Evolutionary conservation across 2,888 invertebrate species (phyloP).

Genomic region (Sceliomorpha sp.): DNA sequence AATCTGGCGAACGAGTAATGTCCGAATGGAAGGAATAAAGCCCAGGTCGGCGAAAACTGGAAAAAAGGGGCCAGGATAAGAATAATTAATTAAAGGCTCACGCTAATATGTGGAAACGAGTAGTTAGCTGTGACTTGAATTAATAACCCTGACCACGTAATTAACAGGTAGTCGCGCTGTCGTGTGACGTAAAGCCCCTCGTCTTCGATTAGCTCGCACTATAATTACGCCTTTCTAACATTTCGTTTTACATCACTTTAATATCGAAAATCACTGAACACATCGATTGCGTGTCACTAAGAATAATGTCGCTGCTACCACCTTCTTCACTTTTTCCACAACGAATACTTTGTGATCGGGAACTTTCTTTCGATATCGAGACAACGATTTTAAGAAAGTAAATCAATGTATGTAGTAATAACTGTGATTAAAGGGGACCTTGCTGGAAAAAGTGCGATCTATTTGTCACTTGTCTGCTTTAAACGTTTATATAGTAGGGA

Average conservation of each 20-base stretch:
- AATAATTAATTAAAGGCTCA: conserved; percentile 69
- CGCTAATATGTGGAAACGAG: conserved; percentile 65
- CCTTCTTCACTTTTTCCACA: conserved; percentile 14
- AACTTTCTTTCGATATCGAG: too few relatives aligned
- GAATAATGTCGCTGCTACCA: conserved; percentile 20
- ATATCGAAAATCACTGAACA: conserved; percentile 47
- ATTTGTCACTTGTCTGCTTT: too few relatives aligned
- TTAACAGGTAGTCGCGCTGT: conserved; percentile 66
- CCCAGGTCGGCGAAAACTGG: too few relatives aligned
- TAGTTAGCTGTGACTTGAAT: conserved; percentile 68
- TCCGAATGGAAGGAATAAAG: too few relatives aligned
- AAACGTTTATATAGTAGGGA: too few relatives aligned
- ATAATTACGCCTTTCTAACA: conserved; percentile 40
- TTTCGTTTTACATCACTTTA: conserved; percentile 25
- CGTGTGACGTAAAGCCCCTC: conserved; percentile 48
- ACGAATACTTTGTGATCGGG: too few relatives aligned
- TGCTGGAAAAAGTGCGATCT: too few relatives aligned
- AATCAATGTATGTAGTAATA: too few relatives aligned
- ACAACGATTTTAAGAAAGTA: too few relatives aligned
- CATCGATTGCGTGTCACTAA: conserved; percentile 37
- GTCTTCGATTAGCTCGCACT: conserved; percentile 64
- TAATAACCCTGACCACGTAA: conserved; percentile 72
- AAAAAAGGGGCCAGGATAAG: conserved; percentile 36
- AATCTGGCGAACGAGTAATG: too few relatives aligned
- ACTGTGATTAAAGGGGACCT: too few relatives aligned